Percentiles rank a stretch among this genome's conserved stretches.
Conservation (phyloP, 2,797 vertebrate genomes). For the Pygocentrus nattereri region DNA sequence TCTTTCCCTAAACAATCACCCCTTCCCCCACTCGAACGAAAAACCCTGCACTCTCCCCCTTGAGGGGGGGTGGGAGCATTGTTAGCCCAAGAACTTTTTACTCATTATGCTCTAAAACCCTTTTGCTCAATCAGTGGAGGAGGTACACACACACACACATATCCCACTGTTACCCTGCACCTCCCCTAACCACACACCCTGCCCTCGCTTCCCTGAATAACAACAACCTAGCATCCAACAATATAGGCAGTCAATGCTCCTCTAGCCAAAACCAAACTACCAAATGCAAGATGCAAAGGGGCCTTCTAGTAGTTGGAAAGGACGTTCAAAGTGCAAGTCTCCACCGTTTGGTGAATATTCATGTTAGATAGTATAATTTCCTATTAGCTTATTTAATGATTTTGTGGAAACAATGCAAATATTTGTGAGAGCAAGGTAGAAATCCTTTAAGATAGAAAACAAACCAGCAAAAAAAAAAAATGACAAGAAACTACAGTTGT, state of each 20-base stretch:
- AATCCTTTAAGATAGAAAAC: neutral
- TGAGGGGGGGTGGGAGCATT: conserved; percentile 43
- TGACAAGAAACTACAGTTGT: no score
- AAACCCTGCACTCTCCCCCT: conserved; percentile 42
- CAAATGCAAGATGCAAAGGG: neutral
- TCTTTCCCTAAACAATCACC: conserved; percentile 60
- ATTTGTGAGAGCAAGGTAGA: no score
- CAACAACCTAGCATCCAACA: conserved; percentile 46
- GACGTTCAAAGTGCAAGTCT: neutral
- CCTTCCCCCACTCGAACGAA: conserved; percentile 26
- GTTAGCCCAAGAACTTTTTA: conserved; percentile 63
- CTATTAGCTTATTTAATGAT: no score
- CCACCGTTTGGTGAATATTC: neutral
- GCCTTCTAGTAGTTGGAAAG: neutral
- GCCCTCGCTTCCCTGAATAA: conserved; percentile 29
- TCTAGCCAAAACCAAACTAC: conserved; percentile 29
- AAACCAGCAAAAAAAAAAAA: no score
- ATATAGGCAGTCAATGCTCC: conserved; percentile 42
- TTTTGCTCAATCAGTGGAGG: conserved; percentile 57
- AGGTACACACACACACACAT: conserved; percentile 29
- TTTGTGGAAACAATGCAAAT: no score
- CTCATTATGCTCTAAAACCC: conserved; percentile 62
- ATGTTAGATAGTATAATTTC: neutral
- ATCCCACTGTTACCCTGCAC: neutral
- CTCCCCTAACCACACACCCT: conserved; percentile 41